Evolutionary conservation across 2,113 vertebrate genomes (phyloP), one percentile per base, ranked within the genome.

Genomic region (Petrocephalus zakoni): DNA sequence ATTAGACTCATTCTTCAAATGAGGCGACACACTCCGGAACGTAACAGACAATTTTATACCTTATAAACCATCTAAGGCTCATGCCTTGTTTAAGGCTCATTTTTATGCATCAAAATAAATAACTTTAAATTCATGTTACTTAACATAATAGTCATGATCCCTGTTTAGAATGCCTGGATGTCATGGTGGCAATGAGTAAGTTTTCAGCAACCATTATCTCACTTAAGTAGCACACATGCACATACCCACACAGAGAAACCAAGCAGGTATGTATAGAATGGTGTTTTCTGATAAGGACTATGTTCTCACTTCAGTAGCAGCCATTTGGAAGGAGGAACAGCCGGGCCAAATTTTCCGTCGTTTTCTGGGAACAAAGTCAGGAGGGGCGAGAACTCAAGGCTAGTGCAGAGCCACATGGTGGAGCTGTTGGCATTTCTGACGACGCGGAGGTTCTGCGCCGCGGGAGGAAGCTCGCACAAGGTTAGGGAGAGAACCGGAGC

Each of bases 351-450:
- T 47, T 72, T 87, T 83, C 46, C 55, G 64, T 55, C 29, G 55
- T 84, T 87, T 29, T 46, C 56, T 88, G 46, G 22, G 75, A 51
- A 47, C 85, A 10, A 0, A 68, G 56, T 55, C 10, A 42, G 82
- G 5, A 21, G 7, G 52, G 25, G 29, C 6, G 52, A 56, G 9
- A 29, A 56, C 34, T 64, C 4, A 21, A 58, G 25, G 21, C 17
- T 21, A 17, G 10, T 19, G 19, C 6, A 29, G 46, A 29, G 75
- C 93, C 95, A 93, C 92, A 89, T 92, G 95, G 93, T 93, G 95
- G 94, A 90, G 94, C 94, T 95, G 92, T 95, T 95, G 93, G 87
- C 87, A 52, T 90, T 88, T 87, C 90, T 89, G 92, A 92, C 6
- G 88, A 9, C 25, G 21, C 19, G 9, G 17, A 29, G 42, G 42